Conservation (phyloP, 2,888 invertebrate genomes). For the Eupithecia exiguata region DNA sequence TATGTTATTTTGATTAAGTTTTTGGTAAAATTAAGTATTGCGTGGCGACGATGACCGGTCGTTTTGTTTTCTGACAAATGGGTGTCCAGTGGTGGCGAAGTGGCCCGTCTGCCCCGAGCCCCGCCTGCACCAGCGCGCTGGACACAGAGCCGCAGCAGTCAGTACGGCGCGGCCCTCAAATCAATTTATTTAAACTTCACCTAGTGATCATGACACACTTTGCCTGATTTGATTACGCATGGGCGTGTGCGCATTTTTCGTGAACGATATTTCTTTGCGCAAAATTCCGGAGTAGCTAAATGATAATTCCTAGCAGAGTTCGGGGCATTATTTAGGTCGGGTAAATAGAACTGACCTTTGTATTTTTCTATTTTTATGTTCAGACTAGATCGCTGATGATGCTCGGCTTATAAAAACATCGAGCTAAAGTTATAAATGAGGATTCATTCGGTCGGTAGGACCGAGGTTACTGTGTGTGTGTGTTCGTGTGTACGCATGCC, state of each 20-base stretch:
- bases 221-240: conserved; percentile 77
- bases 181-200: conserved; percentile 82
- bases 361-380: not conserved
- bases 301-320: conserved; percentile 30
- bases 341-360: conserved; percentile 39
- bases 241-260: conserved; percentile 62
- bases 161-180: conserved; percentile 61
- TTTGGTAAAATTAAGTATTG: not conserved
- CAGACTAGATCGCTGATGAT: not conserved
- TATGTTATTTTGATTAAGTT: not conserved
- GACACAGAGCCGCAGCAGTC: conserved; percentile 32
- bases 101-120: conserved; percentile 18
- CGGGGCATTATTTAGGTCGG: conserved; percentile 46
- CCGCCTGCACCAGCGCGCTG: not conserved
- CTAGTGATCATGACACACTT: conserved; percentile 84
- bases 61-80: not conserved
- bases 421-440: not conserved
- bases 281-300: conserved; percentile 39
- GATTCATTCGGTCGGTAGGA: not conserved
- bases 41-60: not conserved
- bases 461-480: not conserved
- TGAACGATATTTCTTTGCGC: conserved; percentile 56
- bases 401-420: conserved; percentile 1
- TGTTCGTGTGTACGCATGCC: not conserved
- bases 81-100: not conserved